phyloP scores from a whole-genome alignment of 2,888 invertebrate species.

The Lypha dubia region DNA sequence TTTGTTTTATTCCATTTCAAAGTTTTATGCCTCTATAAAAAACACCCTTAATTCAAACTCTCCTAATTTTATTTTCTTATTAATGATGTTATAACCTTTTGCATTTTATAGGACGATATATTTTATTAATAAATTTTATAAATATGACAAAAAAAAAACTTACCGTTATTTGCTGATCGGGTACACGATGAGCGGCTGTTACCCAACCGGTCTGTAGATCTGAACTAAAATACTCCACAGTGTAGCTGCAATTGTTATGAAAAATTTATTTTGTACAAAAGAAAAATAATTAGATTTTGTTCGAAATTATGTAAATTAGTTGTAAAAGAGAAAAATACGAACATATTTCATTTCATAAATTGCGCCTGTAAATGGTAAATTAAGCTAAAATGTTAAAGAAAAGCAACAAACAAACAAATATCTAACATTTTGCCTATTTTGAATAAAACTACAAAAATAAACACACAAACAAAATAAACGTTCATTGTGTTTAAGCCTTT shows the following conservation, averaged over 20 bases:
- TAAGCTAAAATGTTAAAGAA: constrained; percentile 1
- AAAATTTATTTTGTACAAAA: constrained; percentile 4
- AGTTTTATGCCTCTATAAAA: too few species aligned
- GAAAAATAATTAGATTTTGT: constrained; percentile 27
- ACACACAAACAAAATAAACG: constrained; percentile 2
- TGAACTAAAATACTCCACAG: constrained; percentile 90
- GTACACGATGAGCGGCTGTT: constrained; percentile 87
- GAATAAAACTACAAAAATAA: too few species aligned
- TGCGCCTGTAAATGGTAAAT: constrained; percentile 25
- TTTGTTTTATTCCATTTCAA: too few species aligned
- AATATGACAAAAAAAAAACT: constrained; percentile 72
- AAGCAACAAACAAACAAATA: constrained; percentile 13
- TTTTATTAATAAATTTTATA: neutral
- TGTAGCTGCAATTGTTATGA: constrained; percentile 86
- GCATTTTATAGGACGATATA: neutral
- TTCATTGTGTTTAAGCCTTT: constrained; percentile 3
- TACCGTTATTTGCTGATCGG: constrained; percentile 88
- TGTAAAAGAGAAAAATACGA: neutral
- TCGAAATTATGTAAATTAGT: constrained; percentile 30
- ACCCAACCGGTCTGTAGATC: constrained; percentile 92
- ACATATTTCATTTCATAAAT: constrained; percentile 33
- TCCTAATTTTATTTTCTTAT: too few species aligned
- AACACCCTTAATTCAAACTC: too few species aligned
- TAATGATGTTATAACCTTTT: neutral
- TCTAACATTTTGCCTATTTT: neutral